Evolutionary conservation across 2,113 vertebrate species (phyloP).

Genomic region (Ardeotis arabs): DNA sequence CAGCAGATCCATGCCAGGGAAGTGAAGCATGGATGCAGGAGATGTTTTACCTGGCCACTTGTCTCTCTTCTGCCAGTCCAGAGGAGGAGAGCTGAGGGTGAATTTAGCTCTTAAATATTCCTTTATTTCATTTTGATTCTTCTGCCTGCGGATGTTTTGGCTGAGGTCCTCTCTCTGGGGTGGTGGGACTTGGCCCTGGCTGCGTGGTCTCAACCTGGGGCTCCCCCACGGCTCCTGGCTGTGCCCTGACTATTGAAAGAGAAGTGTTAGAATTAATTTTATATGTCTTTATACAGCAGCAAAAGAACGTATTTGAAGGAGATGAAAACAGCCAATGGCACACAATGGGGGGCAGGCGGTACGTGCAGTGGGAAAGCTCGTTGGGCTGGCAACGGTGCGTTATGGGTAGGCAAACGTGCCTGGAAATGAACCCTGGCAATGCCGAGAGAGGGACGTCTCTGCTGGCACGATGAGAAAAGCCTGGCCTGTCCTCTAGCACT

Average conservation of each 20-base stretch:
- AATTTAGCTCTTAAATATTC: neutral
- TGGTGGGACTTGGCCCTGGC: neutral
- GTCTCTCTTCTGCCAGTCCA: neutral
- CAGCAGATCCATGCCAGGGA: fast-evolving
- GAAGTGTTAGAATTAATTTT: neutral
- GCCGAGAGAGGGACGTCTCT: neutral
- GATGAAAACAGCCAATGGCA: neutral
- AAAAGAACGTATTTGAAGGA: neutral
- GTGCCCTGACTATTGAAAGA: neutral
- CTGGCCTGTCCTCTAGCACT: neutral
- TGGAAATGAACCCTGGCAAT: neutral
- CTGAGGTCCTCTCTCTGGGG: neutral
- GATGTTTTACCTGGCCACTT: neutral
- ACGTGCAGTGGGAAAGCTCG: fast-evolving
- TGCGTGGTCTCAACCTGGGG: neutral
- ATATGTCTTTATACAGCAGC: neutral
- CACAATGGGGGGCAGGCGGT: neutral
- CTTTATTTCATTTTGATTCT: neutral
- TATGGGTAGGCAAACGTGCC: neutral
- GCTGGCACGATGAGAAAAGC: fast-evolving
- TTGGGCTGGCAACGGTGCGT: fast-evolving
- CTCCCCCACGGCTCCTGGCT: neutral
- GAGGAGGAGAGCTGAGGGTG: neutral
- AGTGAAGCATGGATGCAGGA: neutral
- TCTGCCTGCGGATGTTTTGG: neutral